Evolutionary conservation across 2,797 vertebrate species (phyloP).

Genomic region (Decapterus maruadsi): DNA sequence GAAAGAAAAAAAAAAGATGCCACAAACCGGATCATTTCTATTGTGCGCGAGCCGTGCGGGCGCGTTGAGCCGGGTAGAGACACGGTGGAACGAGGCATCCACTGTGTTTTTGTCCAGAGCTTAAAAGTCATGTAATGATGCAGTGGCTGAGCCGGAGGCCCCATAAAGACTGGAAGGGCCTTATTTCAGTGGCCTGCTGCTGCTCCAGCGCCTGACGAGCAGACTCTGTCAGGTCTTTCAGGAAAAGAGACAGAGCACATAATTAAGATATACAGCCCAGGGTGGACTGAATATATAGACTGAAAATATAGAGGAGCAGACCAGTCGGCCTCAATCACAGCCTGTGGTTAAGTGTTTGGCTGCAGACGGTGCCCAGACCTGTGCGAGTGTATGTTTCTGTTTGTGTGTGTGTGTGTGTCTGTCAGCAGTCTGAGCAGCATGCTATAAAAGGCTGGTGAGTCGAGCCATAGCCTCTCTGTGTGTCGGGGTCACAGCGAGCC

Average conservation of each 20-base stretch:
- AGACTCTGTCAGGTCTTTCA: slow-evolving; percentile 72
- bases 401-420: slow-evolving; percentile 38
- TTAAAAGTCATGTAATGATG: slow-evolving; percentile 80
- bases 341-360: slow-evolving; percentile 85
- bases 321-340: slow-evolving; percentile 82
- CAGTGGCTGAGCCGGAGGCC: slow-evolving; percentile 76
- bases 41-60: slow-evolving; percentile 26
- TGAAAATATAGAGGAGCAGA: slow-evolving; percentile 86
- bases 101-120: slow-evolving; percentile 64
- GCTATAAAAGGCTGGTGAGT: slow-evolving; percentile 84
- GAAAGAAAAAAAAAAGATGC: slow-evolving; percentile 18
- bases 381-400: slow-evolving; percentile 56
- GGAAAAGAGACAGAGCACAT: slow-evolving; percentile 83
- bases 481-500: slow-evolving; percentile 78
- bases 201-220: slow-evolving; percentile 61
- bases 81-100: slow-evolving; percentile 41
- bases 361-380: slow-evolving; percentile 73
- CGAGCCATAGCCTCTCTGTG: slow-evolving; percentile 78
- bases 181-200: slow-evolving; percentile 80
- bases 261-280: slow-evolving; percentile 84
- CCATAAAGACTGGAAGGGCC: slow-evolving; percentile 78
- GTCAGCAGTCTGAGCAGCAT: slow-evolving; percentile 80
- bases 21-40: slow-evolving; percentile 46
- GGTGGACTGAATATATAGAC: slow-evolving; percentile 85
- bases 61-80: slow-evolving; percentile 46